Evolutionary conservation across 2,888 invertebrate species (phyloP), one percentile per base, ranked within the genome.

Genomic region (Microctonus hyperodae): DNA sequence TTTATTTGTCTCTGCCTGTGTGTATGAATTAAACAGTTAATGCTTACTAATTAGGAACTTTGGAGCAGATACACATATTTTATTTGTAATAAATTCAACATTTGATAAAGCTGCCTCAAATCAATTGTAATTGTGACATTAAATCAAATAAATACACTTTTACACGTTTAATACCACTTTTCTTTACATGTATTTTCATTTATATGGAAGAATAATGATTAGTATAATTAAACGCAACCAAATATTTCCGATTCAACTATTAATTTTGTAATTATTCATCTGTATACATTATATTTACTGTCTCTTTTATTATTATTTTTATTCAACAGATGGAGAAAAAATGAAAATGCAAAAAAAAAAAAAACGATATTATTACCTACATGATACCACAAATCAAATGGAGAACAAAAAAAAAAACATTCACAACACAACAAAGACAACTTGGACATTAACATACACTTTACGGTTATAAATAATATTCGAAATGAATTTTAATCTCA

Each of bases 391-490:
- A 33, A 31, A 23, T 31, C n/a, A 13, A 33, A 20, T 56, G n/a
- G 23, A 51, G 33, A 51, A 13, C 22, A 60, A 48, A 44, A 40
- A 13, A 22, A 44, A 40, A 40, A 10, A 9, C 23, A 25, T 22
- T n/a, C n/a, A n/a, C n/a, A n/a, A n/a, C n/a, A n/a, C n/a, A n/a
- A n/a, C n/a, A n/a, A n/a, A n/a, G n/a, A n/a, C n/a, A n/a, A 40
- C 23, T 25, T 23, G 25, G 33, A 55, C 16, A 51, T 20, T 35
- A 22, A 51, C 51, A 16, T 61, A 59, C 16, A 59, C 33, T 23
- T 50, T 61, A 76, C 71, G 68, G 71, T 64, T 65, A 16, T 44
- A 66, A 72, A 65, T 72, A 73, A 64, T 11, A 69, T 73, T 58
- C 11, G 7, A 48, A 64, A 61, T 64, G 68, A 57, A 71, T 70